phyloP scores from a whole-genome alignment of 2,113 vertebrate species.

The Galemys pyrenaicus region DNA sequence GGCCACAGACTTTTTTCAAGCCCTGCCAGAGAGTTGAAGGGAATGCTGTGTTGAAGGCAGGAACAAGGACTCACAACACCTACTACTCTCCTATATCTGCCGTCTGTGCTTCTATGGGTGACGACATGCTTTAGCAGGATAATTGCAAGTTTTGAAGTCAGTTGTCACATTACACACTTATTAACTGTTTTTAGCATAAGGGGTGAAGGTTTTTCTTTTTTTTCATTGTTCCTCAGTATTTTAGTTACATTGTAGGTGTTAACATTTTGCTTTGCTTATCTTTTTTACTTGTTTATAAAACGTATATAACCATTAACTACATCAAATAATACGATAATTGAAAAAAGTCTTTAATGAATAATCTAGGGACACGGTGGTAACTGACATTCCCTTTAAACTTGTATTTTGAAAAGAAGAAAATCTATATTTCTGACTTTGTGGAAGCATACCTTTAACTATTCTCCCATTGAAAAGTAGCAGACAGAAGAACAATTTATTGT shows the following conservation, averaged over 20 bases:
- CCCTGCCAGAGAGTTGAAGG: background rate
- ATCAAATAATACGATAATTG: conserved; percentile 50
- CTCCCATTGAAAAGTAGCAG: background rate
- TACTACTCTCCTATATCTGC: conserved; percentile 43
- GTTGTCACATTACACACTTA: conserved; percentile 74
- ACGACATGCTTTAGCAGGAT: conserved; percentile 44
- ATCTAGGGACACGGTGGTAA: background rate
- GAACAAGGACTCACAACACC: conserved; percentile 50
- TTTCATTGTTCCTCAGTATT: conserved; percentile 67
- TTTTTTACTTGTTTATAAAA: conserved; percentile 66
- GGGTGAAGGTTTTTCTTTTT: background rate
- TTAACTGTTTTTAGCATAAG: conserved; percentile 68
- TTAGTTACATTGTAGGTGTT: conserved; percentile 66
- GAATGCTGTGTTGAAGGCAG: background rate
- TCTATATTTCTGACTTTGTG: background rate
- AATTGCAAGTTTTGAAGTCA: conserved; percentile 70
- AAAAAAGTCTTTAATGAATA: conserved; percentile 52
- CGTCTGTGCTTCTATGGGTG: conserved; percentile 20
- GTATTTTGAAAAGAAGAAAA: background rate
- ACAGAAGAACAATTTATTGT: background rate
- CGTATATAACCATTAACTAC: background rate
- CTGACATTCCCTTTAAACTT: background rate
- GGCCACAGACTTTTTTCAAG: background rate
- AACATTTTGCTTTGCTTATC: conserved; percentile 58
- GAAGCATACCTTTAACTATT: background rate